Conservation (phyloP, 2,888 invertebrate genomes). For the Caenorhabditis afra region DNA sequence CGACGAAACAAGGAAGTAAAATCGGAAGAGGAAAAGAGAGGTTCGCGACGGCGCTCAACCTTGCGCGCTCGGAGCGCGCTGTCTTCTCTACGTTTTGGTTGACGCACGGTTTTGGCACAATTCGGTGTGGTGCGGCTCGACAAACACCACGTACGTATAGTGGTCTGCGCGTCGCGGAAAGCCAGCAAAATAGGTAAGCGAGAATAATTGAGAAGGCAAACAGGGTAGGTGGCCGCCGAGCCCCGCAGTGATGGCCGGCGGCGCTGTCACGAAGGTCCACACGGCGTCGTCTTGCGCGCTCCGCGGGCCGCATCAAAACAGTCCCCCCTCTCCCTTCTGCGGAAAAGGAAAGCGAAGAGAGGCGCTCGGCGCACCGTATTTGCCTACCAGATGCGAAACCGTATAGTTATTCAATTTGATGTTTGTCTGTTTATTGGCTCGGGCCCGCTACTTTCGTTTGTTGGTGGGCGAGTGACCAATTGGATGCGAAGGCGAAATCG, state of each 20-base stretch:
- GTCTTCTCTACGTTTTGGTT: conserved; percentile 54
- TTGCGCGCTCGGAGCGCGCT: conserved; percentile 18
- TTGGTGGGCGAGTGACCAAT: conserved; percentile 59
- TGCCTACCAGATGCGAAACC: conserved; percentile 61
- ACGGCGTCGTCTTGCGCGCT: conserved; percentile 37
- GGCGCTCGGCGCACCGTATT: conserved; percentile 42
- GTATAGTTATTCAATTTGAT: conserved; percentile 61
- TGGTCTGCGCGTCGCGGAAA: conserved; percentile 47
- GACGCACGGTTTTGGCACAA: conserved; percentile 59
- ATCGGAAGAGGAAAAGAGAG: conserved; percentile 11
- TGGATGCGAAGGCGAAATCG: conserved; percentile 48
- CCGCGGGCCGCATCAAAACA: conserved; percentile 21
- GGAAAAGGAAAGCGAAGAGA: conserved; percentile 3
- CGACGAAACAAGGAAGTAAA: conserved; percentile 54
- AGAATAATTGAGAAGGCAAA: conserved; percentile 59
- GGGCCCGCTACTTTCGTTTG: conserved; percentile 56
- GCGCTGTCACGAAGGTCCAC: conserved; percentile 60
- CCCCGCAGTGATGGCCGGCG: conserved; percentile 53
- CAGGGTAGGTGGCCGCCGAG: conserved; percentile 46
- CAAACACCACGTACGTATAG: conserved; percentile 60
- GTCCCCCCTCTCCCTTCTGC: neutral
- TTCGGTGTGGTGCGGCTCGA: conserved; percentile 50
- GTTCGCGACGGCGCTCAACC: conserved; percentile 38
- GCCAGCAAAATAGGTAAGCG: conserved; percentile 55
- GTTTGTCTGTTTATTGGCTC: conserved; percentile 60